Evolutionary conservation across 2,888 invertebrate species (phyloP).

Genomic region (Ormyrus nitidulus): DNA sequence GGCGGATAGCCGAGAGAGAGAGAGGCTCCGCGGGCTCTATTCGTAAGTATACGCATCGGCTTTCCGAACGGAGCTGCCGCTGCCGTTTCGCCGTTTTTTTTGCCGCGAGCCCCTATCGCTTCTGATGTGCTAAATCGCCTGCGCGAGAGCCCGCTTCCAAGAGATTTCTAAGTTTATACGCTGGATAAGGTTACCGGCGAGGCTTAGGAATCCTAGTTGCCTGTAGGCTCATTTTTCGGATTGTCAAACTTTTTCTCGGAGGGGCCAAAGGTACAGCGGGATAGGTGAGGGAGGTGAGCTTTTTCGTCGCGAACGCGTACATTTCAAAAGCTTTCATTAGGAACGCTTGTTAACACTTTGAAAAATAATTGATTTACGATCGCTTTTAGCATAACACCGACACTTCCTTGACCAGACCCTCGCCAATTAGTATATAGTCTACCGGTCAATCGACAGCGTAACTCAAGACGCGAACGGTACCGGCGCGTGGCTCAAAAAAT

Average conservation of each 20-base stretch:
- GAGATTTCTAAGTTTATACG: conserved; percentile 15
- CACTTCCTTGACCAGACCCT: not conserved
- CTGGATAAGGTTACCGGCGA: conserved; percentile 26
- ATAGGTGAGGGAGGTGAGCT: not conserved
- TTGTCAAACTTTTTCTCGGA: not conserved
- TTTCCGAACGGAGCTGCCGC: not conserved
- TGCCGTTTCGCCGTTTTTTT: not conserved
- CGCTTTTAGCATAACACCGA: not conserved
- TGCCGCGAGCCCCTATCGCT: not conserved
- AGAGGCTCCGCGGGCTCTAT: not conserved
- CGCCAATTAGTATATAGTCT: not conserved
- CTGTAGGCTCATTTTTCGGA: conserved; percentile 17
- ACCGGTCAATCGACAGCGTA: not conserved
- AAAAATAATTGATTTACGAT: no score
- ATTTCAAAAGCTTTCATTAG: no score
- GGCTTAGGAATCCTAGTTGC: conserved; percentile 18
- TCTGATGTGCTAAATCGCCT: conserved; percentile 10
- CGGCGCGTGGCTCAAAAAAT: not conserved
- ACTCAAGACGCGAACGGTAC: conserved; percentile 7
- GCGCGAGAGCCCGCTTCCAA: not conserved
- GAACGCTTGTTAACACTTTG: no score
- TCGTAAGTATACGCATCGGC: not conserved
- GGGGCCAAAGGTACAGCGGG: no score
- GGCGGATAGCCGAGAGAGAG: conserved; percentile 45
- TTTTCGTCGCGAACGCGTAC: not conserved